phyloP scores from a whole-genome alignment of 2,888 invertebrate genomes.

The Caenorhabditis sp. region DNA sequence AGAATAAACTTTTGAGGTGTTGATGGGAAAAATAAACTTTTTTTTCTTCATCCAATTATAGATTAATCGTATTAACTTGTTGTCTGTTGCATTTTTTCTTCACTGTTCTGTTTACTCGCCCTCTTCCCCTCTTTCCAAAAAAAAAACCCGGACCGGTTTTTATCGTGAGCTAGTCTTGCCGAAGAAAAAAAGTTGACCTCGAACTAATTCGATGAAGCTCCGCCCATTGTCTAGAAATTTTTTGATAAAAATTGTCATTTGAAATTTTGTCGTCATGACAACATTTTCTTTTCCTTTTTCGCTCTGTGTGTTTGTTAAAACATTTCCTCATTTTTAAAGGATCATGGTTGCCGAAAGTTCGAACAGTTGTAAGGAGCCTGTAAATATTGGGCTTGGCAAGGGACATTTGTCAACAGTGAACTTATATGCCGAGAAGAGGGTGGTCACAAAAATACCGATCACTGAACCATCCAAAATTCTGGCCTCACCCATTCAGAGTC shows the following conservation, averaged over 20 bases:
- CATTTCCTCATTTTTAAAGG: no score
- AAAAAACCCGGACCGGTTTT: no score
- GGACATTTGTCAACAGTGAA: conserved; percentile 6
- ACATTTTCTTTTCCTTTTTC: not conserved
- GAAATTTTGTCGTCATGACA: no score
- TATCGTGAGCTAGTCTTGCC: no score
- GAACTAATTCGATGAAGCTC: no score
- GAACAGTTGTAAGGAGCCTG: not conserved
- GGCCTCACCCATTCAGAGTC: conserved; percentile 3
- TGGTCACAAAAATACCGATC: not conserved
- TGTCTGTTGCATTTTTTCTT: no score
- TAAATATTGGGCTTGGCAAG: conserved; percentile 32
- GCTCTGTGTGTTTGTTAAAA: not conserved
- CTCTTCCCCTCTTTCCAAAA: no score
- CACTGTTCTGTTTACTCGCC: no score
- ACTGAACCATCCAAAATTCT: not conserved
- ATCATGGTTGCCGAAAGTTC: not conserved
- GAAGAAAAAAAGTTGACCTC: no score
- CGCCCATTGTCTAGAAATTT: no score
- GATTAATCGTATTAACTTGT: no score
- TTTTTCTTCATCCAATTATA: not conserved
- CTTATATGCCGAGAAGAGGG: not conserved
- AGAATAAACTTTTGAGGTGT: conserved; percentile 11
- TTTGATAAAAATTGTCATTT: no score
- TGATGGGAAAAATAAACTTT: conserved; percentile 1